Base-by-base conservation (phyloP, 1,140 invertebrate species). In the Drosophila kepulauana region DNA sequence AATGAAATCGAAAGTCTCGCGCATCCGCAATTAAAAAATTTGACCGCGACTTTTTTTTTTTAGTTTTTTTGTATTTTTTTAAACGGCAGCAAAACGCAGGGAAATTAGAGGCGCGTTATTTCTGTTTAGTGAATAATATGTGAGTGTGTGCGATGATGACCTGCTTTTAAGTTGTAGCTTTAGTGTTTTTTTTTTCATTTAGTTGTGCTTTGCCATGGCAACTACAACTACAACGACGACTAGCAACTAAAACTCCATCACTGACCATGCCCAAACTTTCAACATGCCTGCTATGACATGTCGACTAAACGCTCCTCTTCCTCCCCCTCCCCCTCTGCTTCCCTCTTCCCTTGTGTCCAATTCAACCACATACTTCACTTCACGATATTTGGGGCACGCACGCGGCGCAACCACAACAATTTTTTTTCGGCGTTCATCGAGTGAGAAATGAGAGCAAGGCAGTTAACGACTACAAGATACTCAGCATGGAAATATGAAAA, bases 1-100 rank as follows among this genome's bases (percentile, higher is more conserved):
- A 87, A 87, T 69, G 77, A 87, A 87, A 87, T 88, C 84, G 84
- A 88, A 88, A 88, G 84, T 88, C 85, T 82, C 57, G 82, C 82
- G 84, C 84, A 88, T 88, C 84, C 84, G 84, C 84, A 88, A 88
- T 88, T 88, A 89, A 88, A 88, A 84, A 84, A 58, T 45, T 69
- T 74, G 54, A 71, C 45, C 71, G 74, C 78, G 70, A 68, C 81
- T 82, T 68, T 72, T 25, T 20, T 20, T 20, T 25, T 2, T 20
- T 20, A 0, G 16, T 20, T 1, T 20, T 25, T 25, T 25, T 4
- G 3, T 4, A 4, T 25, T 25, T 25, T 25, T 25, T 25, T 61
- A 85, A 84, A 78, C 71, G 74, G 69, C 78, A 75, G 67, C 78
- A 80, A 87, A 87, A 88, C 75, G 84, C 84, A 74, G 84, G 78